Percentiles rank a stretch among this genome's conserved stretches.
Evolutionary conservation across 2,888 invertebrate genomes (phyloP).

Genomic region (Iphiclides podalirius): DNA sequence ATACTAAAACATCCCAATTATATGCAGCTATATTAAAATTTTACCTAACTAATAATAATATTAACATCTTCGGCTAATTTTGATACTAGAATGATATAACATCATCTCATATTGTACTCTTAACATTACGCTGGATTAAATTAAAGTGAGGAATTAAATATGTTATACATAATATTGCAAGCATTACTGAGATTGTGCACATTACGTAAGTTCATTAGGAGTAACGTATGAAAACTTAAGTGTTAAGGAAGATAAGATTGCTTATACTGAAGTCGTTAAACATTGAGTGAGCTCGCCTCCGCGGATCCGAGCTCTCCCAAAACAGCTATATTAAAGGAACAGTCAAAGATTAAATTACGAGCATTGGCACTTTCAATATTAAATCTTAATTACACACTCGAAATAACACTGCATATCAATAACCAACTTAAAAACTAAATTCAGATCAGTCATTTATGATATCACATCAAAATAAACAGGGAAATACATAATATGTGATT

Average conservation of each 20-base stretch:
- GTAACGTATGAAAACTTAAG: slow-evolving; percentile 57
- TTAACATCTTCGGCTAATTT: slow-evolving; percentile 81
- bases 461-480: slow-evolving; percentile 82
- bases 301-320: slow-evolving; percentile 38
- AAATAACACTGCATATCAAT: slow-evolving; percentile 80
- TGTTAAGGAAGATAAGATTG: slow-evolving; percentile 53
- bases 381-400: slow-evolving; percentile 77
- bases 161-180: slow-evolving; percentile 77
- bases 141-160: slow-evolving; percentile 67
- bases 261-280: slow-evolving; percentile 61
- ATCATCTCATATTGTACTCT: slow-evolving; percentile 81
- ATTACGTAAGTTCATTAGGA: slow-evolving; percentile 61
- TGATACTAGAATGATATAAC: slow-evolving; percentile 81
- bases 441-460: slow-evolving; percentile 82
- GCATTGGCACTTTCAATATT: slow-evolving; percentile 82
- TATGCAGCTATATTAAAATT: slow-evolving; percentile 80
- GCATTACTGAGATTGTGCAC: slow-evolving; percentile 80
- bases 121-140: slow-evolving; percentile 77
- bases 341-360: slow-evolving; percentile 79
- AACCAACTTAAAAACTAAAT: slow-evolving; percentile 82
- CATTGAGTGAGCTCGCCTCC: slow-evolving; percentile 29
- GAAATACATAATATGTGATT: slow-evolving; percentile 76
- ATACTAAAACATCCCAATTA: slow-evolving; percentile 80
- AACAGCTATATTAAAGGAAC: slow-evolving; percentile 68
- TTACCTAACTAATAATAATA: slow-evolving; percentile 78